Base-by-base conservation (phyloP, 2,113 vertebrate species). In the Oryzias javanicus region DNA sequence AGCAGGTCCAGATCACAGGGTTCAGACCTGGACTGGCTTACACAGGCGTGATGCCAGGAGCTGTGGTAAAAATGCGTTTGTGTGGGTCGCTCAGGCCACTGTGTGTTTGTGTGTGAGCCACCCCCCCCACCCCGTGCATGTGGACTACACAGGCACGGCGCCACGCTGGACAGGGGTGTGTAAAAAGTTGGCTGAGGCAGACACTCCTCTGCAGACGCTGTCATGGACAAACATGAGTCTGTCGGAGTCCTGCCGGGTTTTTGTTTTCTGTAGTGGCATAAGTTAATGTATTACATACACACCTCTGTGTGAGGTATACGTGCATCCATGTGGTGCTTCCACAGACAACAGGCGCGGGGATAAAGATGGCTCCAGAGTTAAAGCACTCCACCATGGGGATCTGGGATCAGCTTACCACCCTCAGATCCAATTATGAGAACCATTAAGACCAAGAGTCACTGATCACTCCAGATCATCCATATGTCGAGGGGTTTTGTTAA, bases 281-380 rank as follows among this genome's bases (percentile, higher is more conserved):
- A 6, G 18, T 72, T 57, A 35, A 47, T 65, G 67, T 49, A 63
- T 22, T 22, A 3, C 22, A 22, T 46, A 24, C 25, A 62, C 19
- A 22, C 60, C 42, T 5, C 56, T 45, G 67, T 70, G 64, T 62
- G 56, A 24, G 48, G 53, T 49, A 2, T 64, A 58, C 8, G 15
- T 64, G 78, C 6, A 58, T 4, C 25, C 76, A 80, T 82, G 72
- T 79, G 80, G 27, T 58, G 61, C 45, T 46, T 42, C 74, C 72
- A 60, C 76, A 78, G 76, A 79, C 78, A 77, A 72, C 73, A 81
- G 78, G 69, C 81, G 78, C 44, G 41, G 82, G 35, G 81, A 86
- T 86, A 67, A 84, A 74, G 73, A 67, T 64, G 83, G 85, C 87
- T 88, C 83, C 82, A 60, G 70, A 76, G 83, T 82, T 85, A 79